A percentile compares a stretch with the other conserved stretches of the same genome.
Conservation (phyloP, 2,888 invertebrate species). For the Dendrolimus pini region DNA sequence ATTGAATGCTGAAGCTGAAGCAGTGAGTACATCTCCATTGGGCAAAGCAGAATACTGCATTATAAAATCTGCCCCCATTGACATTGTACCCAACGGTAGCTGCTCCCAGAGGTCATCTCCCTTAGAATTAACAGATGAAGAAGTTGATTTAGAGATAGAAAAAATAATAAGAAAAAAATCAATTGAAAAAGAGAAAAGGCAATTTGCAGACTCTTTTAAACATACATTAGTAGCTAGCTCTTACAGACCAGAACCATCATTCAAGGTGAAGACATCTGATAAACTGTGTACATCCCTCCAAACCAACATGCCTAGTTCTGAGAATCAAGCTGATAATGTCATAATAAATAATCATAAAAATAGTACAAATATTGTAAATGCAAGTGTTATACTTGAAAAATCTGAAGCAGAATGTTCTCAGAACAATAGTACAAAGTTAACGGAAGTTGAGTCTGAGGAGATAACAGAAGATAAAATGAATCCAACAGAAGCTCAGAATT, state of each 20-base stretch:
- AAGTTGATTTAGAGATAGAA: slow-evolving; percentile 81
- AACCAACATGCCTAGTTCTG: slow-evolving; percentile 30
- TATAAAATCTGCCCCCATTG: slow-evolving; percentile 82
- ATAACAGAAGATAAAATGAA: slow-evolving; percentile 31
- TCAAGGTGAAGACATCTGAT: slow-evolving; percentile 24
- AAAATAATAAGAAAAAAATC: slow-evolving; percentile 78
- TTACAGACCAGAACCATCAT: slow-evolving; percentile 30
- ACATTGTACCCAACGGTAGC: slow-evolving; percentile 75
- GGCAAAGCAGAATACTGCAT: slow-evolving; percentile 57
- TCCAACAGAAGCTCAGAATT: slow-evolving; percentile 38
- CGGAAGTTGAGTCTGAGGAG: slow-evolving; percentile 33
- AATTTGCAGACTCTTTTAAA: slow-evolving; percentile 43
- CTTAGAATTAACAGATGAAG: slow-evolving; percentile 79
- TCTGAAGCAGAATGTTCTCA: slow-evolving; percentile 28
- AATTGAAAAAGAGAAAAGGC: slow-evolving; percentile 56
- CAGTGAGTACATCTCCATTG: slow-evolving; percentile 58
- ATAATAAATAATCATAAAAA: slow-evolving; percentile 18
- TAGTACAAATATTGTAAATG: slow-evolving; percentile 21
- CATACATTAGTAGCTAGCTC: slow-evolving; percentile 28
- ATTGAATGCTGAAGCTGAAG: slow-evolving; percentile 55
- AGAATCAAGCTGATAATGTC: slow-evolving; percentile 7
- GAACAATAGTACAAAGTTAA: slow-evolving; percentile 32
- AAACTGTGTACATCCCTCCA: slow-evolving; percentile 35
- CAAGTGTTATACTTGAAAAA: slow-evolving; percentile 23
- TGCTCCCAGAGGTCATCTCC: slow-evolving; percentile 75